Evolutionary conservation across 2,797 vertebrate genomes (phyloP).

Genomic region (Eidolon dupreanum): DNA sequence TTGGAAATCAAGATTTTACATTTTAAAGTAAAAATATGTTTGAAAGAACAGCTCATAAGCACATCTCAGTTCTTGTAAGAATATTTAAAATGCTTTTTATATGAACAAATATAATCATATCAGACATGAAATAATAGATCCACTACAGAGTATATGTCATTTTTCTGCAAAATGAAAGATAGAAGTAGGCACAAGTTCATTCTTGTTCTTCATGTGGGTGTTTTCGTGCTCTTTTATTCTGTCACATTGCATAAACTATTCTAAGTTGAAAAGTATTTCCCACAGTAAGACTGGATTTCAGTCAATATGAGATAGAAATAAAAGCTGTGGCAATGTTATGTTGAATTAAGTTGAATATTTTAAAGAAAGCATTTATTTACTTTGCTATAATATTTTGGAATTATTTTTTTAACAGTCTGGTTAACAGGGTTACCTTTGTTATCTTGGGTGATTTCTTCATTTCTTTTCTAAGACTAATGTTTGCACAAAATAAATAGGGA

Average conservation of each 20-base stretch:
- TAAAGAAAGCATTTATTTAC: conserved; percentile 20
- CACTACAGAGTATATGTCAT: background rate
- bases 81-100: conserved; percentile 37
- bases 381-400: background rate
- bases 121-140: background rate
- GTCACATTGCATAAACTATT: conserved; percentile 32
- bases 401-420: background rate
- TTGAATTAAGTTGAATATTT: background rate
- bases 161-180: conserved; percentile 2
- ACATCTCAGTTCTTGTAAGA: conserved; percentile 27
- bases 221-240: conserved; percentile 56
- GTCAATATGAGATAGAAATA: background rate
- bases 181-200: background rate
- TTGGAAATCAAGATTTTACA: conserved; percentile 41
- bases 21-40: conserved; percentile 49
- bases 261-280: conserved; percentile 19
- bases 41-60: conserved; percentile 28
- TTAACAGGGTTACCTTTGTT: background rate
- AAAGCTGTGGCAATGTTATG: background rate
- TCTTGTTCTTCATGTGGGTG: background rate
- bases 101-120: conserved; percentile 34
- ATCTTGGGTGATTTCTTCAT: background rate
- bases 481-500: background rate
- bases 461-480: background rate
- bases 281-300: conserved; percentile 9